Conservation (phyloP, 2,888 invertebrate species). For the Zootermopsis nevadensis region DNA sequence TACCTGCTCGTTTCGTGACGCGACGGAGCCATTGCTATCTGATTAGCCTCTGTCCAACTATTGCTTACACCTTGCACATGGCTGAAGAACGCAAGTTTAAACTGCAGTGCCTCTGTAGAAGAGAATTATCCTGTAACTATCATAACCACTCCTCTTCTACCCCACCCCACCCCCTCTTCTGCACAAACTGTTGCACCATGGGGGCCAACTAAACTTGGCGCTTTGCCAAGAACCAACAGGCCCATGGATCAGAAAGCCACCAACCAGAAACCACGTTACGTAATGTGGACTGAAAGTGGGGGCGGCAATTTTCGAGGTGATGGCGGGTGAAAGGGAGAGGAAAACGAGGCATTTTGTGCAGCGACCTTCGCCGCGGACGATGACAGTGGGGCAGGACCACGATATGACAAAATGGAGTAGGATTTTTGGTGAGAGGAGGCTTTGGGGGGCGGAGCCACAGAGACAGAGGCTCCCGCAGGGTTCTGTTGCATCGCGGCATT, state of each 20-base stretch:
- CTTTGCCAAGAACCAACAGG: constrained; percentile 10
- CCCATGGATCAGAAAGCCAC: constrained; percentile 12
- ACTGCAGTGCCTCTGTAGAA: no score
- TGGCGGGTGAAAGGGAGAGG: constrained; percentile 25
- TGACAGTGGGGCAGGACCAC: constrained; percentile 49
- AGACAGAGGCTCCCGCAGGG: constrained; percentile 44
- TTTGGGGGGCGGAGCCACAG: background rate
- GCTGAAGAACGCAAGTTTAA: no score
- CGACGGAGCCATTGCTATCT: no score
- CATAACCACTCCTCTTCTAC: no score
- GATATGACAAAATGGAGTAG: constrained; percentile 38
- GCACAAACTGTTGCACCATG: no score
- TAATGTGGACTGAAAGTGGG: constrained; percentile 26
- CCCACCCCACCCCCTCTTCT: no score
- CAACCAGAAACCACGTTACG: constrained; percentile 35
- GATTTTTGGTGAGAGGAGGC: constrained; percentile 5
- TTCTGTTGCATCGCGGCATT: constrained; percentile 23
- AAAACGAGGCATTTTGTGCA: constrained; percentile 42
- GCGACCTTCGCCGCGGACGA: constrained; percentile 51
- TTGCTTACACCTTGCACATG: no score
- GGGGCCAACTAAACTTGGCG: background rate
- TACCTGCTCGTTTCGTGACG: no score
- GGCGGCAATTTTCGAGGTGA: background rate
- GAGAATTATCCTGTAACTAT: no score
- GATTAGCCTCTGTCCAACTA: no score